These are phyloP conservation scores for Cephalopachus bancanus DNA, from an alignment of 2,797 vertebrate genomes.

Conservation along the genomic window DNA sequence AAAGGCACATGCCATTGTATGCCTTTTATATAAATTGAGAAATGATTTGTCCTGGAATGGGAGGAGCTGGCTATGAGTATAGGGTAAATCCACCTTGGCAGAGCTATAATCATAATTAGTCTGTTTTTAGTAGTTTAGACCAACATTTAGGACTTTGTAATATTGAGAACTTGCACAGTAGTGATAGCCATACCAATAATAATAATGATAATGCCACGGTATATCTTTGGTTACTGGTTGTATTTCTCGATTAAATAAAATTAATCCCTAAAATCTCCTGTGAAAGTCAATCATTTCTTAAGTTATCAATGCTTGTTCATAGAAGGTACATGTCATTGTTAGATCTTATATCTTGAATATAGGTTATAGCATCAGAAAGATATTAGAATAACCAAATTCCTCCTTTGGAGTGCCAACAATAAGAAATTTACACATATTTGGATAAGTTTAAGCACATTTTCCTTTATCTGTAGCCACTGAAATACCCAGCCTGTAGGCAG, in stretches of 20 bases:
- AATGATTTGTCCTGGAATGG: background rate
- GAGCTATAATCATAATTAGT: background rate
- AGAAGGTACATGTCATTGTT: background rate
- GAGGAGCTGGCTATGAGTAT: background rate
- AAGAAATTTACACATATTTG: background rate
- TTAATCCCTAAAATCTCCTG: background rate
- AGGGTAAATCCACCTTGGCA: background rate
- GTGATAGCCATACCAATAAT: background rate
- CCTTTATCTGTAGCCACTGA: background rate
- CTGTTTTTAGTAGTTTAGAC: background rate
- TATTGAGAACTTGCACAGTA: background rate
- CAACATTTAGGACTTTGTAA: background rate
- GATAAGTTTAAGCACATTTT: background rate
- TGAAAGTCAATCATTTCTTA: background rate
- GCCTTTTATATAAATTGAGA: background rate
- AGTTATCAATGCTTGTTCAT: background rate
- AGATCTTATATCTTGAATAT: background rate
- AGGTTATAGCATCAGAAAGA: background rate
- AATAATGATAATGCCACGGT: background rate
- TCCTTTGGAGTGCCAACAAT: background rate
- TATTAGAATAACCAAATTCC: background rate
- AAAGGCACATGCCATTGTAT: background rate
- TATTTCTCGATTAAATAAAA: constrained; percentile 22
- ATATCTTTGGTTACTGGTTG: background rate
- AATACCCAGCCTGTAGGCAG: background rate